A percentile compares a stretch with the other conserved stretches of the same genome.
Evolutionary conservation across 2,113 vertebrate species (phyloP).

Genomic region (Siniperca chuatsi): DNA sequence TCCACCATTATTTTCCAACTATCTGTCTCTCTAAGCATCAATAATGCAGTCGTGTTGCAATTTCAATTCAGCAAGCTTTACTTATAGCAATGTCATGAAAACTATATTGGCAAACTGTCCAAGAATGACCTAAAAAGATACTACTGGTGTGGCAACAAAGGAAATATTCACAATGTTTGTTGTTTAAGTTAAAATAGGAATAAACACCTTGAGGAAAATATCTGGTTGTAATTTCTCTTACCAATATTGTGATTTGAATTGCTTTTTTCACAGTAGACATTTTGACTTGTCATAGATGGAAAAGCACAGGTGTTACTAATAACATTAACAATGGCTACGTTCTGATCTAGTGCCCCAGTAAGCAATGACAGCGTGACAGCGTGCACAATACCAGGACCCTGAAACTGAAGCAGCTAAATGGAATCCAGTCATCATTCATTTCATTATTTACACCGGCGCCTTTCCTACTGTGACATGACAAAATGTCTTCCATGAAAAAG

Average conservation of each 20-base stretch:
- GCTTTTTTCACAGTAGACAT: not conserved
- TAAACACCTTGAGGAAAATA: not conserved
- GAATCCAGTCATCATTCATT: no score
- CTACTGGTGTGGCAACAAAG: not conserved
- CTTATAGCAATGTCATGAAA: not conserved
- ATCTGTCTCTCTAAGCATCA: not conserved
- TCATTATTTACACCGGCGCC: no score
- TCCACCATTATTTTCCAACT: no score
- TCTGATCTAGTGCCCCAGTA: no score
- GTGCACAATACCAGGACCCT: no score
- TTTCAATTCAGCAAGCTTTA: conserved; percentile 2
- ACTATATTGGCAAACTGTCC: not conserved
- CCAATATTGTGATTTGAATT: not conserved
- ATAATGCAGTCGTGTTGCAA: not conserved
- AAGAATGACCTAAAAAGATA: not conserved
- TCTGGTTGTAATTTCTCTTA: not conserved
- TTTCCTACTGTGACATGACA: not conserved
- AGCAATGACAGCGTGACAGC: no score
- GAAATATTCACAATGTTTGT: not conserved
- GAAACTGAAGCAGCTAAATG: no score
- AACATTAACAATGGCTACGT: no score
- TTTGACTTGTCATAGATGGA: not conserved
- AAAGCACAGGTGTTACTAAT: not conserved
- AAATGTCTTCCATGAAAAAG: not conserved
- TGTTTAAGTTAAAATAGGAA: not conserved